Base-by-base conservation (phyloP, 1,140 invertebrate species). In the Bombus impatiens region DNA sequence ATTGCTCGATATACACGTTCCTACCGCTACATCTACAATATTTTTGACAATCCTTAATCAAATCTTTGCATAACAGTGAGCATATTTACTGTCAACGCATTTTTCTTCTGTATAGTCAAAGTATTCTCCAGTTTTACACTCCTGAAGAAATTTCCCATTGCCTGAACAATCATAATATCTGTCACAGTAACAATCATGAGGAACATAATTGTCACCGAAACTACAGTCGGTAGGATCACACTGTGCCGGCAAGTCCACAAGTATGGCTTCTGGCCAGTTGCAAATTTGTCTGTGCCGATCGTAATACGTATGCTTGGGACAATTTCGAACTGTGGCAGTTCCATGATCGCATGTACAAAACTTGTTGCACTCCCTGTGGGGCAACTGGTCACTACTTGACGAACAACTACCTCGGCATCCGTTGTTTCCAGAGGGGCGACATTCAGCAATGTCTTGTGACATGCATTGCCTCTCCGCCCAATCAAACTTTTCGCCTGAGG, bases 101-200 rank as follows among this genome's bases (percentile, higher is more conserved):
- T 94, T 94, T 89, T 96, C 87, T 57, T 35, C 88, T 88, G 6
- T 1, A 32, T 95, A 92, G 88, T 96, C 96, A 78, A 96, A 97
- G 62, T 35, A 2, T 35, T 35, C 35, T 35, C 35, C 35, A 37
- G 0, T 3, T 37, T 3, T 37, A 37, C 35, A 37, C 35, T 0
- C 0, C 35, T 37, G 35, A 37, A 37, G 35, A 37, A 37, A 37
- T 37, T 37, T 12, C 91, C 40, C 0, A 96, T 96, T 62, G 95
- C 92, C 42, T 91, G 89, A 22, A 77, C 96, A 97, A 86, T 95
- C 94, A 92, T 95, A 97, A 92, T 96, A 97, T 70, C 95, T 92
- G 2, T 91, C 89, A 87, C 96, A 97, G 13, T 5, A 1, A 2
- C 76, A 78, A 0, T 62, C 13, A 3, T 62, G 35, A 3, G 76